phyloP scores from a whole-genome alignment of 2,888 invertebrate species.

The Tubulanus polymorphus region DNA sequence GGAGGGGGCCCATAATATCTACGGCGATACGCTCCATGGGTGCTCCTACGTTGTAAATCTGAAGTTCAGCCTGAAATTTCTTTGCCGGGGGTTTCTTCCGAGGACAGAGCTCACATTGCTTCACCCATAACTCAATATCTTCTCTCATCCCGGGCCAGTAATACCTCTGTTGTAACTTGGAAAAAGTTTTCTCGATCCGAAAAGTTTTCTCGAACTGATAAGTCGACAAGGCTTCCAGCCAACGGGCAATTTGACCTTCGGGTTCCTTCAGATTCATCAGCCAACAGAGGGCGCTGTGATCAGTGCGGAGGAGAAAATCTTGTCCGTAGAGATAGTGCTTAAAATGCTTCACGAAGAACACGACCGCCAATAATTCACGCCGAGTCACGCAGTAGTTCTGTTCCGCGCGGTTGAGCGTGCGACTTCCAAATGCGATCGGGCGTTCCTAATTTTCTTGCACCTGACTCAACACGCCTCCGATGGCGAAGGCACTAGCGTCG shows the following conservation, averaged over 20 bases:
- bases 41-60: slow-evolving; percentile 14
- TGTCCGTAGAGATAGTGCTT: slow-evolving; percentile 9
- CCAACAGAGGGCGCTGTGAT: slow-evolving; percentile 17
- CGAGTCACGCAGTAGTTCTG: slow-evolving; percentile 9
- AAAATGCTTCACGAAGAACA: slow-evolving; percentile 6
- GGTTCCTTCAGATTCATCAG: slow-evolving; percentile 20
- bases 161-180: slow-evolving; percentile 8
- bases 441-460: slow-evolving; percentile 4
- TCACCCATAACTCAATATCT: slow-evolving; percentile 13
- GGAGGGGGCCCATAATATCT: slow-evolving; percentile 21
- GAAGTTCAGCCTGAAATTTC: slow-evolving; percentile 12
- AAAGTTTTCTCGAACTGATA: slow-evolving; percentile 19
- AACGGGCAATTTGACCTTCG: slow-evolving; percentile 16
- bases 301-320: slow-evolving; percentile 13
- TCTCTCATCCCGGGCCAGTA: slow-evolving; percentile 17
- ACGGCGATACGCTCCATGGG: slow-evolving; percentile 16
- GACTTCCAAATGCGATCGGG: slow-evolving; percentile 7
- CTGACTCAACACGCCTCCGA: slow-evolving; percentile 10
- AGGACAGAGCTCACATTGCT: slow-evolving; percentile 15
- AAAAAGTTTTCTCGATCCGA: slow-evolving; percentile 15
- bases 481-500: slow-evolving; percentile 1
- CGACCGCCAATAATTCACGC: slow-evolving; percentile 7
- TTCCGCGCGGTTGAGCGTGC: slow-evolving; percentile 1
- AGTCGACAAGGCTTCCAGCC: slow-evolving; percentile 16
- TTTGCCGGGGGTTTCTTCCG: slow-evolving; percentile 11